Evolutionary conservation across 2,797 vertebrate genomes (phyloP), one percentile per base, ranked within the genome.

Genomic region (Lacerta bilineata): DNA sequence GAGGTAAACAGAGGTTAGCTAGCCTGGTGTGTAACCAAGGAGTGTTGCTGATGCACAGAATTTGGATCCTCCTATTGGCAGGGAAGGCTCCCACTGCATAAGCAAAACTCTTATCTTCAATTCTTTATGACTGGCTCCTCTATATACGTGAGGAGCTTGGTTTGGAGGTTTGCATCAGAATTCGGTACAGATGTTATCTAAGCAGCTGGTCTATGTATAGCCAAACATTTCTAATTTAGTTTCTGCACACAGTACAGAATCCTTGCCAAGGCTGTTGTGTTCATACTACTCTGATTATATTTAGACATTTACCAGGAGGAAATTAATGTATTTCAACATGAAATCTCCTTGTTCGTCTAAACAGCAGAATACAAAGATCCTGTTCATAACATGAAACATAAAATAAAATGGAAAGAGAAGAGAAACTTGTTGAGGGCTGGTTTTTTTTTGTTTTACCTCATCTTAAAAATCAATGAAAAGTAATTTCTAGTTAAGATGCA

Each of bases 341-440:
- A 72, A 92, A 94, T 91, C 87, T 94, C 84, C 81, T 88, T 87
- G 85, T 91, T 91, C 90, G 41, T 91, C 87, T 93, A 95, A 95
- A 95, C 88, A 96, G 92, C 92, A 94, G 79, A 93, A 93, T 83
- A 90, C 85, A 46, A 89, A 89, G 85, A 55, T 43, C 20, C 81
- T 74, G 81, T 93, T 93, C 90, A 88, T 92, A 93, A 95, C 92
- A 93, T 91, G 0, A 3, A 93, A 93, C 89, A 90, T 41, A 76
- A 90, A 93, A 91, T 50, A 87, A 80, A 66, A 85, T 71, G 80
- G 92, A 96, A 93, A 95, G 82, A 86, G 91, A 92, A 91, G 77
- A 41, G 77, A 75, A 84, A 87, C 90, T 93, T 91, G 92, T 79
- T 89, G 92, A 79, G 89, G 79, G n/a, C 82, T 77, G 15, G 66